Evolutionary conservation across 2,113 vertebrate genomes (phyloP), one percentile per base, ranked within the genome.

Genomic region (Oxygymnocypris stewartii): DNA sequence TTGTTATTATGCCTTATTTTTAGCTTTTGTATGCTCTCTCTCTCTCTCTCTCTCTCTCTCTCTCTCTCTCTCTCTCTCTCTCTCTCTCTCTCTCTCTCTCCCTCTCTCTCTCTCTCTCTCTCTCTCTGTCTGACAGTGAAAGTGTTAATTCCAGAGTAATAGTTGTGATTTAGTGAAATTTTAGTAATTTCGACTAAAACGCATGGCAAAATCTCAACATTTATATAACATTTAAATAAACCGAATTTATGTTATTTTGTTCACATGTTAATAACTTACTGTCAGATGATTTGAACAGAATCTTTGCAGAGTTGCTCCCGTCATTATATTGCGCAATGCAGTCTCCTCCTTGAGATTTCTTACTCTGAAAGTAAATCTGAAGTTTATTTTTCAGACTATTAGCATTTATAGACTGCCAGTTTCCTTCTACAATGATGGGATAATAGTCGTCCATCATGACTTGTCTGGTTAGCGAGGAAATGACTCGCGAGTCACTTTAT

Each of bases 311-410:
- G 0, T 78, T 85, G 20, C 14, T n/a, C 28, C 85, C 69, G n/a
- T 90, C 40, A 75, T 90, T 0, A 0, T 0, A 28, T 0, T 57
- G 78, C 79, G 98, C 93, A 0, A 85, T 18, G 69, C 97, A 97
- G 59, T 97, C 97, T 4, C 96, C 96, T 0, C 97, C 97, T 1
- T 93, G 87, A 0, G 97, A 97, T 10, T 86, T 93, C 90, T 0
- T 83, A 14, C 96, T 97, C 92, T 96, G 94, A 92, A 98, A 98
- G 80, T 98, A 95, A 11, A 90, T 12, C 0, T 94, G 90, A 20
- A 97, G 91, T 82, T 97, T 97, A 37, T 28, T 87, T 51, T 13
- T 75, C 42, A 89, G 0, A 73, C 74, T 92, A 57, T 91, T 93
- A 0, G 20, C 2, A 6, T 86, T 49, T 0, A 4, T 0, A 23